Evolutionary conservation across 2,888 invertebrate species (phyloP), one percentile per base, ranked within the genome.

Genomic region (Aproaerema taeniolella): DNA sequence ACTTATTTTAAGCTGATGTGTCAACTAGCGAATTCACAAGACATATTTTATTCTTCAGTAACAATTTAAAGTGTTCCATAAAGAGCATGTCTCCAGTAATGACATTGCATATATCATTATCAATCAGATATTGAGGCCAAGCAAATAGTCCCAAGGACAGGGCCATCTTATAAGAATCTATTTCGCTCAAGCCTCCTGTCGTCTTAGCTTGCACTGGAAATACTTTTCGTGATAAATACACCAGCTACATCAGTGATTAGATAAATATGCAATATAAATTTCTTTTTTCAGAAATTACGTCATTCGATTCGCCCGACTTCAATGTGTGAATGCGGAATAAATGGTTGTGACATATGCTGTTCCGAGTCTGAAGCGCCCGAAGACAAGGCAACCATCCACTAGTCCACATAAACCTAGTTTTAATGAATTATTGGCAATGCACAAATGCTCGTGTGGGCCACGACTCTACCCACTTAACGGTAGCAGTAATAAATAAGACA

Each of bases 321-420:
- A 46, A 88, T 94, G 52, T 91, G 92, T 58, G 93, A 93, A 58
- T 95, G 96, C 59, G 92, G 92, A 11, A 91, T 92, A 50, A 90
- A 91, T 62, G 92, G 95, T 86, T 94, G 94, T 67, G 93, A 93
- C 53, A 73, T 82, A 45, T 86, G 86, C 65, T 81, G 67, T 53
- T 85, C 85, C 16, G 85, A 83, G 15, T 83, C 85, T 9, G 86
- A 86, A 32, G 61, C 66, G 15, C 71, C 78, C 17, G 85, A 85
- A 41, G 80, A 85, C 55, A 85, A 85, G 64, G 62, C 73, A 33
- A 73, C 69, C 53, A 76, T 83, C 46, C 71, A 72, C 71, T 82
- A 82, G 74, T 75, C 73, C 29, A 46, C 29, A 30, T 37, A 26
- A 31, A 44, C 20, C 26, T 38, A 41, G 34, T 42, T 39, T 35